Evolutionary conservation across 92 coral and sea anemone species (phyloP), one percentile per base, ranked within the genome.

Genomic region (Muricea muricata): DNA sequence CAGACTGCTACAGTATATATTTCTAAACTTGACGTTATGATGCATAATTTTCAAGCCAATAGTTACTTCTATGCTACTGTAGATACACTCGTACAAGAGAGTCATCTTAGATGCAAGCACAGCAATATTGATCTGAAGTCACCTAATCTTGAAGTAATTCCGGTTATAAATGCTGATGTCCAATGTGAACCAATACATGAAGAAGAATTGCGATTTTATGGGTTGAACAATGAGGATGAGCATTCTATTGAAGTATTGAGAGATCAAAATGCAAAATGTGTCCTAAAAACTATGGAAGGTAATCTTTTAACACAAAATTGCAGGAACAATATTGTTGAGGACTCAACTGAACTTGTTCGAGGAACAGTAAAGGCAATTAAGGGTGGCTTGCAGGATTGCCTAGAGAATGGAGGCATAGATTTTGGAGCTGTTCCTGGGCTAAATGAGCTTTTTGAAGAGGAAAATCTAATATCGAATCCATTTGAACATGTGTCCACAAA

Each of bases 381-480:
- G 74, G 41, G 58, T 41, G 81, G 87, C 58, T 61, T 90, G 23
- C 80, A 86, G 54, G 66, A 73, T 61, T 75, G 93, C 34, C 75
- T 90, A 65, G 85, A 80, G 31, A 82, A 73, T 71, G 87, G 85
- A 11, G 87, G 93, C 2, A 69, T 86, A 14, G 63, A 63, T 37
- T 83, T 87, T 85, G 89, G 78, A 29, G 88, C 74, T 32, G 83
- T 90, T 39, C 93, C 93, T 13, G 93, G 93, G 3, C 86, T 90
- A 28, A 46, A 34, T 9, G 80, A 78, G 28, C 81, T 91, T 33
- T 91, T 90, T 84, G 7, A 66, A 25, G 93, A 91, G 0, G 72
- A 84, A 33, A 79, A 91, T 71, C 86, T 89, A 52, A 87, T 84
- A 40, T 83, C 84, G 0, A 91, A 87, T 72, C 93, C 93, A 34